A percentile compares a stretch with the other conserved stretches of the same genome.
Conservation (phyloP, 2,888 invertebrate genomes). For the Machimus atricapillus region DNA sequence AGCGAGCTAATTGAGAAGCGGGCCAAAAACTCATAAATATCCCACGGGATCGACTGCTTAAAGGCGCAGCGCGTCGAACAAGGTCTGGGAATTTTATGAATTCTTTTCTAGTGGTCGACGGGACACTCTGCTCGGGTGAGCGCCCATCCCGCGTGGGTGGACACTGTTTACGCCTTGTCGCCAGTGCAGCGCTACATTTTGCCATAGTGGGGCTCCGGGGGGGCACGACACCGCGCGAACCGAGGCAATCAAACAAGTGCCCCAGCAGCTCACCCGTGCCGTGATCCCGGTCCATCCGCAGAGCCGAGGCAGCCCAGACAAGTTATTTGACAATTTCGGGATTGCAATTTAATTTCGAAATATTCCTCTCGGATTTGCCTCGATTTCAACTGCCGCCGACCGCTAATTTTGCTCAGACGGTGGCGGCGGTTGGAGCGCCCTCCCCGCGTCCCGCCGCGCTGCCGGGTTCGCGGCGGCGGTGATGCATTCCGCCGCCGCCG, state of each 20-base stretch:
- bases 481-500: not conserved
- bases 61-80: not conserved
- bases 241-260: not conserved
- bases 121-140: not conserved
- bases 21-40: slow-evolving; percentile 6
- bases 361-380: not conserved
- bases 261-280: not conserved
- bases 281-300: not conserved
- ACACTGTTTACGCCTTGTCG: slow-evolving; percentile 15
- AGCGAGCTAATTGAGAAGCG: slow-evolving; percentile 13
- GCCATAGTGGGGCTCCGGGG: not conserved
- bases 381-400: slow-evolving; percentile 26
- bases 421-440: not conserved
- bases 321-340: slow-evolving; percentile 5
- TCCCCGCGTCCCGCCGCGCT: not conserved
- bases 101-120: not conserved
- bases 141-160: not conserved
- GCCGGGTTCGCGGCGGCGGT: not conserved
- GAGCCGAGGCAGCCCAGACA: not conserved
- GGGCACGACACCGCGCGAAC: not conserved
- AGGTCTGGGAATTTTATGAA: slow-evolving; percentile 18
- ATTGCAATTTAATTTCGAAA: not conserved
- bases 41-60: not conserved
- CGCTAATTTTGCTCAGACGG: slow-evolving; percentile 32
- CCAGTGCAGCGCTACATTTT: not conserved